Evolutionary conservation across 2,888 invertebrate species (phyloP), one percentile per base, ranked within the genome.

Genomic region (Thymelicus sylvestris): DNA sequence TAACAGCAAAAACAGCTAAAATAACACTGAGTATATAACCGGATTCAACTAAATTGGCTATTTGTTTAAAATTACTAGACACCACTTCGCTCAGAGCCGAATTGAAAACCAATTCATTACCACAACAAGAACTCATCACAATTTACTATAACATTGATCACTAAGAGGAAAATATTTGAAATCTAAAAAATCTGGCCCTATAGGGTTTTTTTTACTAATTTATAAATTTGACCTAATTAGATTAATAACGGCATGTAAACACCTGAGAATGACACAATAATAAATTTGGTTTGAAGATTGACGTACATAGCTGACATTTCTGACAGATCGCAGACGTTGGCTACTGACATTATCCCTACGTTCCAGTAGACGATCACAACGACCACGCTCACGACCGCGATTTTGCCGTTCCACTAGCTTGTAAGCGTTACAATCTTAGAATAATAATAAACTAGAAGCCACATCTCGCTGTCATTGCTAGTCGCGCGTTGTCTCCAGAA

Each of bases 51-150:
- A 92, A 83, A 87, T 86, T 80, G 72, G 77, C 81, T 80, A 90
- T 77, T 81, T 86, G 79, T 64, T 83, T 81, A 76, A 89, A 81
- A 88, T 91, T 89, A 81, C 83, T 82, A 67, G 84, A 82, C 73
- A 92, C 77, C 77, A 93, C 85, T 85, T 93, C 90, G 79, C 84
- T 83, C 74, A 90, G 76, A 73, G 89, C 92, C 74, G 93, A 88
- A 86, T 87, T 89, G 77, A 86, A 85, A 77, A 93, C 75, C 73
- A 89, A 82, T 77, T 93, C 93, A 81, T 91, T 90, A 74, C 92
- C 90, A 76, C 93, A 93, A 87, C 93, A 93, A 85, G 89, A 89
- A 91, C 84, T 91, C 93, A 93, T 93, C 81, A 92, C 93, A 88
- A 79, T 77, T 75, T 41, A 76, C 72, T 72, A 72, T 75, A 66